Conservation (phyloP, 1,140 invertebrate species). For the Lethocerus indicus region DNA sequence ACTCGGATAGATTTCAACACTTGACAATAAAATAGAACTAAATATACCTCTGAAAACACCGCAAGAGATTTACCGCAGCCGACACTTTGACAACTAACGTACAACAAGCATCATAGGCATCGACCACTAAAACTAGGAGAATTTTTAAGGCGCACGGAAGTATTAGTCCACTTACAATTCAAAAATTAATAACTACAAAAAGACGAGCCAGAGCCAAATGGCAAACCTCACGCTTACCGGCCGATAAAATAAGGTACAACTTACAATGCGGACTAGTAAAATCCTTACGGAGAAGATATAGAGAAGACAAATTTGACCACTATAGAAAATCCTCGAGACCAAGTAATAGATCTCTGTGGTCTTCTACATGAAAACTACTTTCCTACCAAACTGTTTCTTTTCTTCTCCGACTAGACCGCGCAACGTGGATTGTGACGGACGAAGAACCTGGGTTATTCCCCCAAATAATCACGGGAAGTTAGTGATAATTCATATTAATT, state of each 20-base stretch:
- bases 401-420: no score
- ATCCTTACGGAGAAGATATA: background rate
- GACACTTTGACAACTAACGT: background rate
- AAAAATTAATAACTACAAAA: background rate
- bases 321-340: no score
- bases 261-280: background rate
- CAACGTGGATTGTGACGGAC: no score
- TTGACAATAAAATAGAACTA: background rate
- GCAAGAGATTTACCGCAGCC: background rate
- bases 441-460: no score
- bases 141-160: background rate
- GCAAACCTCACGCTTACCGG: background rate
- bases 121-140: no score
- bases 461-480: no score
- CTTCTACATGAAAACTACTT: no score
- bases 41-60: background rate
- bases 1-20: background rate
- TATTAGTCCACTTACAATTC: background rate
- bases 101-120: background rate
- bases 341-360: no score
- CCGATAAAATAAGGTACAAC: background rate
- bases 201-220: background rate
- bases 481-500: no score
- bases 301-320: no score
- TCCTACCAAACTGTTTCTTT: no score